Evolutionary conservation across 2,113 vertebrate genomes (phyloP).

Genomic region (Telmatochromis sp.): DNA sequence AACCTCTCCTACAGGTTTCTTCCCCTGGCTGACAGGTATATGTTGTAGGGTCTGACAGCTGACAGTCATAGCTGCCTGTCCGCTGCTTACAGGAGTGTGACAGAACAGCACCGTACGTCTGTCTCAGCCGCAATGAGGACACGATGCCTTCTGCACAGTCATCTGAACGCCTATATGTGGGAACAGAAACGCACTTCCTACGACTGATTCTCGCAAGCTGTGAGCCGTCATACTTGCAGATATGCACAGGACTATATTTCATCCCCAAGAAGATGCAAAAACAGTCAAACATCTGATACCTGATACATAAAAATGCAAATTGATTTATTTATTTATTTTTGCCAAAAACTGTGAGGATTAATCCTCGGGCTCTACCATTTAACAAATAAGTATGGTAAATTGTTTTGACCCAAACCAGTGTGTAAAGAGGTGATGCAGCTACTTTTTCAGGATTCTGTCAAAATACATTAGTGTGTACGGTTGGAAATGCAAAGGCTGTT

Average conservation of each 20-base stretch:
- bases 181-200: not conserved
- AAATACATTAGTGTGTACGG: not conserved
- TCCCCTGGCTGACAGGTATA: constrained; percentile 21
- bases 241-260: not conserved
- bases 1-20: not conserved
- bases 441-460: constrained; percentile 19
- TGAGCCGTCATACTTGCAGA: not conserved
- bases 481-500: not conserved
- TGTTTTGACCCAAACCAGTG: not conserved
- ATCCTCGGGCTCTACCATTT: not conserved
- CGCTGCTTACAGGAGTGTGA: constrained; percentile 1
- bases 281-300: not conserved
- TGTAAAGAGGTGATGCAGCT: constrained; percentile 11
- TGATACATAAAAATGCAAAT: not conserved
- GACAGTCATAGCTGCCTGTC: constrained; percentile 41
- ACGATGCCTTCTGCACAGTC: not conserved
- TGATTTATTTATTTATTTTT: too few relatives aligned
- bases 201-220: not conserved
- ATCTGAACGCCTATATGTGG: not conserved
- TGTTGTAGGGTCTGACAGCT: constrained; percentile 37
- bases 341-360: not conserved
- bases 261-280: not conserved
- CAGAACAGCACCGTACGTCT: constrained; percentile 6
- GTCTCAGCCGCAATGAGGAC: constrained; percentile 18
- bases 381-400: not conserved